phyloP scores from a whole-genome alignment of 2,797 vertebrate genomes.

The Anolis apletophallus region DNA sequence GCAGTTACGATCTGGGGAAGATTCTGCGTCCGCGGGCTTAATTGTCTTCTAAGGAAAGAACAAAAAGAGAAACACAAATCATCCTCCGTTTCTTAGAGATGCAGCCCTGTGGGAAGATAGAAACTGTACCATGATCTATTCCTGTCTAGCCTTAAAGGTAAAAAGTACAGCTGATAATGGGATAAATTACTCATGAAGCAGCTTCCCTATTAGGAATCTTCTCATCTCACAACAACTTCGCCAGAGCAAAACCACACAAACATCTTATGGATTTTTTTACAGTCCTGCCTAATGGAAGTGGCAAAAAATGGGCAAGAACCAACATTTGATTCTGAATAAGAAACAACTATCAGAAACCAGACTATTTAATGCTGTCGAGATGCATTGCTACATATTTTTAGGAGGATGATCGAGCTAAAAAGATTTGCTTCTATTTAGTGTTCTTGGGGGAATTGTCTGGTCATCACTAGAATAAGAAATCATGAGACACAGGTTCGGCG shows the following conservation, averaged over 20 bases:
- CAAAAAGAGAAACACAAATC: conserved; percentile 18
- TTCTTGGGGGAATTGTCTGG: not conserved
- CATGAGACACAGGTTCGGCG: too few species aligned
- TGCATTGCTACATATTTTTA: not conserved
- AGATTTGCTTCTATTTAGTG: not conserved
- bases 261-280: too few species aligned
- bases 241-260: not conserved
- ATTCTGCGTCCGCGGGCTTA: conserved; percentile 50
- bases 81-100: not conserved
- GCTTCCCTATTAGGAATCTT: not conserved
- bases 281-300: not conserved
- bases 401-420: not conserved
- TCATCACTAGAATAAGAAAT: not conserved
- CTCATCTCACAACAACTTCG: not conserved
- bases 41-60: conserved; percentile 64
- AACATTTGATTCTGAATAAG: not conserved
- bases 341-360: not conserved
- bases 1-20: conserved; percentile 23
- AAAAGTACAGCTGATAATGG: not conserved
- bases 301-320: not conserved
- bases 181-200: not conserved
- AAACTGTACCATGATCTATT: not conserved
- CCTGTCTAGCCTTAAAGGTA: not conserved
- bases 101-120: conserved; percentile 1
- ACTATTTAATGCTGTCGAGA: not conserved